Evolutionary conservation across 1,140 invertebrate species (phyloP), one percentile per base, ranked within the genome.

Genomic region (Stegodyphus dumicola): DNA sequence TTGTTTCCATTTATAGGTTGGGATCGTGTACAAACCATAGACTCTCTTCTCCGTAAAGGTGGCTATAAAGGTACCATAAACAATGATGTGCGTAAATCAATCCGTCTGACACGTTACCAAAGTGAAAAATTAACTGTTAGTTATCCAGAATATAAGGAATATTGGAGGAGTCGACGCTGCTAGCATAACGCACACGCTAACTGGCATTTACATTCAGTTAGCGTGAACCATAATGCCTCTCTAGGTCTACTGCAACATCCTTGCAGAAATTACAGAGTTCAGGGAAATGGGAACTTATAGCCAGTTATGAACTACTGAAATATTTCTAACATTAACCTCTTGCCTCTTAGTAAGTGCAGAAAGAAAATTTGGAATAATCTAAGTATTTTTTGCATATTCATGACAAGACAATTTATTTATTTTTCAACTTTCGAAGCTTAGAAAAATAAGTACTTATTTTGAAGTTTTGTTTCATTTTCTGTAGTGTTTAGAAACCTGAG

Each of bases 21-120:
- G 97, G 95, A 98, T 92, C 96, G 97, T 90, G 93, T 98, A 83
- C 97, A 99, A 91, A 99, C 98, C 13, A 98, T 99, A 89, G 98
- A 99, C 91, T 98, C 97, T 6, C 92, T 99, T 18, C 92, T 99
- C 10, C 94, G 98, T 76, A 99, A 99, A 91, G 98, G 98, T 85
- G 98, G 98, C 33, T 99, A 95, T 91, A 97, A 97, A 89, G 96
- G 97, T 51, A 90, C 69, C 11, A 98, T 99, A 18, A 98, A 95
- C 52, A 93, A 94, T 80, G 94, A 97, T 67, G 93, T 98, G 88
- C 93, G 98, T 84, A 93, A 95, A 89, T 94, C 93, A 88, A 95
- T 99, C 87, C 96, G 97, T 91, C 92, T 99, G 85, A 99, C 97
- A 67, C 94, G 98, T 88, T 99, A 99, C 91, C 96, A 98, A 89